phyloP scores from a whole-genome alignment of 2,888 invertebrate genomes.

The Diplolepis rosae region DNA sequence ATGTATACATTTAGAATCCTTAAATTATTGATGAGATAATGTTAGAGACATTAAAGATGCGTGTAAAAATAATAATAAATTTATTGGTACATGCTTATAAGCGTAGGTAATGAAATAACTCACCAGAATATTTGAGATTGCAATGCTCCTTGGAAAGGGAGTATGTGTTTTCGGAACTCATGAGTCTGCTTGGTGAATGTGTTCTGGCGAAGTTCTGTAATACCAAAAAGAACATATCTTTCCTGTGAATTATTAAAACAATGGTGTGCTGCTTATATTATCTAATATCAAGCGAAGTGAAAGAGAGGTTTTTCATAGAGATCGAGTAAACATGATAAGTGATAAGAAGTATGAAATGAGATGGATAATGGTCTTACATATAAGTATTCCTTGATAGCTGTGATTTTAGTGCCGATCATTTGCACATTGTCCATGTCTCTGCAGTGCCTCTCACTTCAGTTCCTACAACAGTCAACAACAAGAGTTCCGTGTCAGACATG shows the following conservation, averaged over 20 bases:
- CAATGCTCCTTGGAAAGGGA: conserved; percentile 71
- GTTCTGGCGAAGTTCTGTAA: conserved; percentile 72
- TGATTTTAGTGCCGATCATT: conserved; percentile 73
- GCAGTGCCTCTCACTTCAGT: conserved; percentile 69
- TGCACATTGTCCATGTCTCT: conserved; percentile 74
- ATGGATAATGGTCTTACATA: conserved; percentile 68
- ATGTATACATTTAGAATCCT: too few species aligned
- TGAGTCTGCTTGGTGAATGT: conserved; percentile 72
- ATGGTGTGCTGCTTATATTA: not conserved
- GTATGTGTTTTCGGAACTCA: conserved; percentile 72
- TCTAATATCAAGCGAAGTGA: not conserved
- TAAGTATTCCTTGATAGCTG: conserved; percentile 74
- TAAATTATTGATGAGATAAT: too few species aligned
- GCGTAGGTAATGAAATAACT: conserved; percentile 46
- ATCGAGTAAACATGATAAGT: conserved; percentile 36
- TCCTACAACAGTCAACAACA: conserved; percentile 73
- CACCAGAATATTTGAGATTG: conserved; percentile 71
- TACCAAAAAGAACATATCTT: conserved; percentile 42
- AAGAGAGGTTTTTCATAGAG: not conserved
- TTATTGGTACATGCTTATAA: too few species aligned
- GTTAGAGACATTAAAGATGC: too few species aligned
- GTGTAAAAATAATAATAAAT: too few species aligned
- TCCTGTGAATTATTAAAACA: not conserved
- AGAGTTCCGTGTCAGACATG: conserved; percentile 67
- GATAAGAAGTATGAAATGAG: conserved; percentile 43